Base-by-base conservation (phyloP, 1,140 invertebrate species). In the Formica selysi region DNA sequence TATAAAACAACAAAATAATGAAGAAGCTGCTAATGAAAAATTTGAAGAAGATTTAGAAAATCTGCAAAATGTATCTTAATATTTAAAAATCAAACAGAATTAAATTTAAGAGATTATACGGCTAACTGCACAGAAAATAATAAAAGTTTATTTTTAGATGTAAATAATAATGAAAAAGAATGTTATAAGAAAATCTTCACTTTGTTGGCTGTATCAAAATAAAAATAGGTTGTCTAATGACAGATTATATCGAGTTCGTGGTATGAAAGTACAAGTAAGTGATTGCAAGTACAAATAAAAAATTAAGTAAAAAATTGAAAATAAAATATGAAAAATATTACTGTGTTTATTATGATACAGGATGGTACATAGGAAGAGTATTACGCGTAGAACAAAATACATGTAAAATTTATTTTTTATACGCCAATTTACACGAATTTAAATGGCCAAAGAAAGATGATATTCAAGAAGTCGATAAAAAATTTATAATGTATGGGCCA, bases 261-360 rank as follows among this genome's bases (percentile, higher is more conserved):
- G n/a, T n/a, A 32, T 71, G 19, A 32, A 6, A 26, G 11, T 41
- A 41, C 10, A 11, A 61, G 29, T 22, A n/a, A n/a, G n/a, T n/a
- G n/a, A 3, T 71, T 29, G 5, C 16, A 51, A 19, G 2, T 51
- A 19, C 6, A 2, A 48, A 70, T 48, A 11, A n/a, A 44, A 68
- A 48, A 70, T 48, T 2, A 29, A 48, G 3, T 16, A 2, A 29
- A 51, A 6, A 26, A 48, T 70, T 51, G 3, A 51, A 32, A n/a
- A n/a, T n/a, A 16, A 48, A 70, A 44, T 16, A 13, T 5, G 67
- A 70, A 41, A 70, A 70, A 70, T 70, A 48, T 70, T 68, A 70
- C 13, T 71, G 3, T 32, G 16, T 71, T 51, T 71, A 48, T 71
- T 71, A 71, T 32, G 68, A 71, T 51, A 32, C 8, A 41, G 22